Conservation (phyloP, 2,113 vertebrate species). For the Furnarius figulus region DNA sequence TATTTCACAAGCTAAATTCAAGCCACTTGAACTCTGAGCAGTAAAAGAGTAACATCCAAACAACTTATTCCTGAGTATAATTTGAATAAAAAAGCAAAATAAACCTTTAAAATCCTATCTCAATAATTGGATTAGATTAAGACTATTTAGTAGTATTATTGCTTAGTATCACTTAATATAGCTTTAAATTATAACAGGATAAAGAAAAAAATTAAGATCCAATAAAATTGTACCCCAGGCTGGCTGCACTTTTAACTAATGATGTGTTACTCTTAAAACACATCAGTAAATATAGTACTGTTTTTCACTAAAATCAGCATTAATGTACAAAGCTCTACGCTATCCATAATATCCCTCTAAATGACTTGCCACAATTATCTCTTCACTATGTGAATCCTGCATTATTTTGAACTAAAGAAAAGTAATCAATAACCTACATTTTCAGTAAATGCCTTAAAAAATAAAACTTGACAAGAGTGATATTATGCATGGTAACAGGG, state of each 20-base stretch:
- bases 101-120: background rate
- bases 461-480: background rate
- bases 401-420: background rate
- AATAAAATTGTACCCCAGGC: background rate
- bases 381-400: background rate
- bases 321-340: background rate
- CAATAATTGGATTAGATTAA: background rate
- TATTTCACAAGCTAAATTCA: background rate
- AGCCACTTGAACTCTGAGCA: background rate
- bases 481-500: background rate
- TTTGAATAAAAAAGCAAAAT: background rate
- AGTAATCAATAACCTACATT: background rate
- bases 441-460: background rate
- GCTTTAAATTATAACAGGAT: background rate
- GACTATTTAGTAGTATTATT: background rate
- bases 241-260: background rate
- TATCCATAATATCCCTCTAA: background rate
- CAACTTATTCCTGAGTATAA: background rate
- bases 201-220: background rate
- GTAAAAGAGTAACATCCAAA: background rate
- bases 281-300: background rate
- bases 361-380: background rate
- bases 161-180: background rate
- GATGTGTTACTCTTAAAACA: background rate
- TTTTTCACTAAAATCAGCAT: background rate